phyloP scores from a whole-genome alignment of 2,797 vertebrate species.

The Heliangelus exortis region DNA sequence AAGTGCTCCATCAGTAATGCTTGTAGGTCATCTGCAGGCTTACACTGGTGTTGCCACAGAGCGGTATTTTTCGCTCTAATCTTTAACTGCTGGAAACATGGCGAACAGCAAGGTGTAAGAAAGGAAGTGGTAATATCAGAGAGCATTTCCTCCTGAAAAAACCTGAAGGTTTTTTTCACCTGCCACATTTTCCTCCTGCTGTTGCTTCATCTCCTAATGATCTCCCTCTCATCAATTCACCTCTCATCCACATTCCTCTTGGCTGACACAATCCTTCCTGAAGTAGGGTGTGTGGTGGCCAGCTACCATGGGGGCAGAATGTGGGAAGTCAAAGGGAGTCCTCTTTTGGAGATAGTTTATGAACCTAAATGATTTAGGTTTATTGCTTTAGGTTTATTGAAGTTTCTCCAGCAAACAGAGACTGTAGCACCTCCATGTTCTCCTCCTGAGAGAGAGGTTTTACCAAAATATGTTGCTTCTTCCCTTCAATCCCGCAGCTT shows the following conservation, averaged over 20 bases:
- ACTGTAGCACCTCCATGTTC: rapidly evolving
- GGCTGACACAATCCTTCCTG: neutral
- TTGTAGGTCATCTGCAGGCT: neutral
- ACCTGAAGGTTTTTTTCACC: neutral
- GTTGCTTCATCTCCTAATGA: neutral
- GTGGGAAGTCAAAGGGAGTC: neutral
- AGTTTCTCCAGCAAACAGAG: neutral
- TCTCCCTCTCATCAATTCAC: neutral
- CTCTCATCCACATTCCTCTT: neutral
- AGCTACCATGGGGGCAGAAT: rapidly evolving
- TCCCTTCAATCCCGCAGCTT: neutral
- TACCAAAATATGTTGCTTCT: neutral
- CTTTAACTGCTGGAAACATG: neutral
- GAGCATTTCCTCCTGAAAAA: neutral
- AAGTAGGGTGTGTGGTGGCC: neutral
- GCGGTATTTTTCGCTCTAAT: neutral
- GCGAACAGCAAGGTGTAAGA: neutral
- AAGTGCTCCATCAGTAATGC: neutral
- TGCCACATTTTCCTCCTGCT: neutral
- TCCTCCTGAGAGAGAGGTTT: neutral
- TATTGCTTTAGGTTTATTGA: neutral
- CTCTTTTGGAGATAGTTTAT: neutral
- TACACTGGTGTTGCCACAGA: neutral
- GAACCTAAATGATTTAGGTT: neutral
- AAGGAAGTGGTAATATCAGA: neutral